Evolutionary conservation across 2,113 vertebrate species (phyloP).

Genomic region (Papio anubis): DNA sequence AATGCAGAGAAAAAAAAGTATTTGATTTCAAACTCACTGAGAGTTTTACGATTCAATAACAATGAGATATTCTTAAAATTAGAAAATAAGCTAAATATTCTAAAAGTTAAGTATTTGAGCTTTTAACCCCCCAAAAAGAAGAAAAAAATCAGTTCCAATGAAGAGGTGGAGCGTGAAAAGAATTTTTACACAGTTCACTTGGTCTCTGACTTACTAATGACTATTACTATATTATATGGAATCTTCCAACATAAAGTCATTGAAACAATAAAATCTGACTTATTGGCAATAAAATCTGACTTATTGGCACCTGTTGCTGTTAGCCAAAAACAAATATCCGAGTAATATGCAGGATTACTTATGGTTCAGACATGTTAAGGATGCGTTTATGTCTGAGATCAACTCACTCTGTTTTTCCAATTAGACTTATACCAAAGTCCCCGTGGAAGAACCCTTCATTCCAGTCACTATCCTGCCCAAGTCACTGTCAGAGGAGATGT

Average conservation of each 20-base stretch:
- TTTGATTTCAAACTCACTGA: background rate
- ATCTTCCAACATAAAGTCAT: background rate
- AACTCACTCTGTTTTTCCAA: background rate
- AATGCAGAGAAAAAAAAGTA: background rate
- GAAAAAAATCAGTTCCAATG: background rate
- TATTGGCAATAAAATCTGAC: background rate
- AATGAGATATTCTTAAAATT: background rate
- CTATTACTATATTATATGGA: background rate
- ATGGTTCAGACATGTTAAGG: background rate
- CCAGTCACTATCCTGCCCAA: background rate
- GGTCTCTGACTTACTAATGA: background rate
- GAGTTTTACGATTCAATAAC: background rate
- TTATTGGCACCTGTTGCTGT: background rate
- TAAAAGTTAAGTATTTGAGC: slow-evolving; percentile 24
- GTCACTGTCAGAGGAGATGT: background rate
- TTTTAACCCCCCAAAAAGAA: background rate
- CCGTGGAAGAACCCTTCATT: background rate
- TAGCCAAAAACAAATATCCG: background rate
- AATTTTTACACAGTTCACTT: background rate
- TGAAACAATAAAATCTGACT: background rate
- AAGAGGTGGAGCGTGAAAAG: background rate
- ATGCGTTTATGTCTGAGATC: background rate
- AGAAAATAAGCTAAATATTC: slow-evolving; percentile 10
- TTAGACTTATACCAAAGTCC: background rate
- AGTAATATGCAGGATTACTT: background rate